Evolutionary conservation across 2,113 vertebrate genomes (phyloP).

Genomic region (Lagopus muta): DNA sequence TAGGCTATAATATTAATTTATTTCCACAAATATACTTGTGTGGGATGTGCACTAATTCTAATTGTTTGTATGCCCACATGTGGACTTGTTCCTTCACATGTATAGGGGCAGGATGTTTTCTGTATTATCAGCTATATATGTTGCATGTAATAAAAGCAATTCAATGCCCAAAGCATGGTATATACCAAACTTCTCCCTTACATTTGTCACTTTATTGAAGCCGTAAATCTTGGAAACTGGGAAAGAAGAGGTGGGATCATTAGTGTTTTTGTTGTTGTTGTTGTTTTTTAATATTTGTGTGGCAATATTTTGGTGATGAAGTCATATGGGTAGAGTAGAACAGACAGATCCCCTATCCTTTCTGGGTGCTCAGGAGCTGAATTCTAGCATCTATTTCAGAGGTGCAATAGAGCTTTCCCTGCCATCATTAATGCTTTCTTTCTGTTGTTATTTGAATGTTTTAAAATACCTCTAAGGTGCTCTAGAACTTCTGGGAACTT

Average conservation of each 20-base stretch:
- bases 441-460: neutral
- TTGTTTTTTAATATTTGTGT: neutral
- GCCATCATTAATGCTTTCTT: accelerated
- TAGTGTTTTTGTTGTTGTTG: neutral
- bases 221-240: conserved; percentile 29
- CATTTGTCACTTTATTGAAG: conserved; percentile 50
- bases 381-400: neutral
- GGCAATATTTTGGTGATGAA: neutral
- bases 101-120: conserved; percentile 16
- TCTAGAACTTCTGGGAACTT: neutral
- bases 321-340: neutral
- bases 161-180: conserved; percentile 31
- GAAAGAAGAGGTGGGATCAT: accelerated
- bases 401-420: neutral
- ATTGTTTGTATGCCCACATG: neutral
- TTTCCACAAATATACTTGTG: neutral
- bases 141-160: conserved; percentile 57
- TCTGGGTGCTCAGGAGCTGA: neutral
- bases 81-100: neutral
- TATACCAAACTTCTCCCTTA: conserved; percentile 20
- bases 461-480: neutral
- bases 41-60: neutral
- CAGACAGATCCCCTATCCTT: neutral
- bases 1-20: neutral
- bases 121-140: conserved; percentile 42